Conservation (phyloP, 2,113 vertebrate species). For the Penelope pileata region DNA sequence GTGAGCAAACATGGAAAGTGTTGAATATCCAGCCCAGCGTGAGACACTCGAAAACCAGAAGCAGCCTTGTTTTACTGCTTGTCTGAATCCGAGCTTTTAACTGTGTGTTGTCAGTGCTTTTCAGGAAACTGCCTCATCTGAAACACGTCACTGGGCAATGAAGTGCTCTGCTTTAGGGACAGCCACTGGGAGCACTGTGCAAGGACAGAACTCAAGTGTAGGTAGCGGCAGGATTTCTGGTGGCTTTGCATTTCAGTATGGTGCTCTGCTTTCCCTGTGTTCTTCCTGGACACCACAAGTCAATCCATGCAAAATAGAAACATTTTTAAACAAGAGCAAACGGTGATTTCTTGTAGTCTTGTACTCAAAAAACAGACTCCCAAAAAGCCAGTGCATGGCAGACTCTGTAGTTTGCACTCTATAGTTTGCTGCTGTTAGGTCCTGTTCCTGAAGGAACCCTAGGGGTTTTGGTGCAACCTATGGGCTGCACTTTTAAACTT, state of each 20-base stretch:
- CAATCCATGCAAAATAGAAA: not conserved
- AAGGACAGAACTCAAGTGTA: not conserved
- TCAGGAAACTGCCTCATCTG: not conserved
- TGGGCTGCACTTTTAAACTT: not conserved
- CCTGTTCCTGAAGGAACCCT: not conserved
- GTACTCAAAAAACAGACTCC: not conserved
- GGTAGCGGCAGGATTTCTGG: not conserved
- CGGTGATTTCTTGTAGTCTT: not conserved
- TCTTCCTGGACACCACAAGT: not conserved
- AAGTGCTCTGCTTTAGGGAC: not conserved
- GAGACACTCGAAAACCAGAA: not conserved
- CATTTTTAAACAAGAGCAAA: not conserved
- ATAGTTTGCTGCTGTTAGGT: not conserved
- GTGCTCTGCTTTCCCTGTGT: not conserved
- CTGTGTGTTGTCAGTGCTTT: not conserved
- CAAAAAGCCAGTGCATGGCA: not conserved
- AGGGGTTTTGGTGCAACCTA: not conserved
- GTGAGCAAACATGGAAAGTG: slow-evolving; percentile 37
- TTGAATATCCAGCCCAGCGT: slow-evolving; percentile 4
- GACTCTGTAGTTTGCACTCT: not conserved
- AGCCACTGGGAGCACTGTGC: not conserved
- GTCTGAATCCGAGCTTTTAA: not conserved
- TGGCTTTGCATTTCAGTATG: not conserved
- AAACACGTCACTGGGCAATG: not conserved
- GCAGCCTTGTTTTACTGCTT: not conserved